A percentile compares a stretch with the other conserved stretches of the same genome.
Evolutionary conservation across 2,888 invertebrate species (phyloP).

Genomic region (Agrochola macilenta): DNA sequence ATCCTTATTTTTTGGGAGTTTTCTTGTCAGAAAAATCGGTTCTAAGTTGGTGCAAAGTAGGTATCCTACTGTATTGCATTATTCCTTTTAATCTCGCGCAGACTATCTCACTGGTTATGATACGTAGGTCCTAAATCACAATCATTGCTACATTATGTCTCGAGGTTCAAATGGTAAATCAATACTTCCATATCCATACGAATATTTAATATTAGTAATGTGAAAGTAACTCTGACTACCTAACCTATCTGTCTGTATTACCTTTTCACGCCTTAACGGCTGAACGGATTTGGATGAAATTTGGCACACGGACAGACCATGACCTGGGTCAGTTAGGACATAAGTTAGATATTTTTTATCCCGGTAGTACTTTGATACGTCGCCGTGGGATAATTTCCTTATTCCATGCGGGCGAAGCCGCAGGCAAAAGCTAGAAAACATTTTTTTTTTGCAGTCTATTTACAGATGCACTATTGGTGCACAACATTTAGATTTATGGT

Average conservation of each 20-base stretch:
- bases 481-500: conserved; percentile 7
- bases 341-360: background rate
- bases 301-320: background rate
- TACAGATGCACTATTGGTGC: background rate
- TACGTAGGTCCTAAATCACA: background rate
- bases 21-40: background rate
- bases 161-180: background rate
- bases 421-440: background rate
- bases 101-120: background rate
- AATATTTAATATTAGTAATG: background rate
- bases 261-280: background rate
- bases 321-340: background rate
- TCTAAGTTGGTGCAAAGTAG: background rate
- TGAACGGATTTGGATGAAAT: background rate
- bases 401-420: background rate
- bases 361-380: background rate
- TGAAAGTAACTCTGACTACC: background rate
- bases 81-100: background rate
- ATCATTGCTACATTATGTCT: background rate
- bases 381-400: background rate
- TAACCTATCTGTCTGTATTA: background rate
- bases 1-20: background rate
- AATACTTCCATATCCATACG: background rate
- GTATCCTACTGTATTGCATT: background rate
- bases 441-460: background rate